Evolutionary conservation across 2,797 vertebrate species (phyloP).

Genomic region (Otolemur crassicaudatus): DNA sequence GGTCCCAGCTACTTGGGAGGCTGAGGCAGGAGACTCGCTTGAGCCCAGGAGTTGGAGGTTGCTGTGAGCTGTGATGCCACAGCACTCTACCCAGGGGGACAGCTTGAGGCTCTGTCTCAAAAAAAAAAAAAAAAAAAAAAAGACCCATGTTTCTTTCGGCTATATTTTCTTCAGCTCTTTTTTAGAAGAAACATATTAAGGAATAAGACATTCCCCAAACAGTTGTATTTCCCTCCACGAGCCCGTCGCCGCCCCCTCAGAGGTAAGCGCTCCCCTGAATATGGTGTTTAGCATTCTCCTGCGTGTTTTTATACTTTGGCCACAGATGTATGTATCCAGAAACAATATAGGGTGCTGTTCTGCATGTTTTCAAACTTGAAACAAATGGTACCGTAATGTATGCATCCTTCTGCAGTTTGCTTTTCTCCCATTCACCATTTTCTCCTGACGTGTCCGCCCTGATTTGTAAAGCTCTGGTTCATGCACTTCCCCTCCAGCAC

Average conservation of each 20-base stretch:
- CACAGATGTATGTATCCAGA: conserved; percentile 61
- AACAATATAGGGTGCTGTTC: conserved; percentile 43
- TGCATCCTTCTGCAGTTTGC: conserved; percentile 33
- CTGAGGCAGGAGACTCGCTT: too few relatives aligned
- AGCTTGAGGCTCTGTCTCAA: too few relatives aligned
- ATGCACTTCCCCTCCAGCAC: not conserved
- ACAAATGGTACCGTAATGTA: conserved; percentile 48
- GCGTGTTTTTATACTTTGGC: not conserved
- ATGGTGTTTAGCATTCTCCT: conserved; percentile 47
- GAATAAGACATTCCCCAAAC: conserved; percentile 38
- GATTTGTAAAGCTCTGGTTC: conserved; percentile 19
- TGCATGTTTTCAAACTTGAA: conserved; percentile 73
- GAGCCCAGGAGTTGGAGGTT: too few relatives aligned
- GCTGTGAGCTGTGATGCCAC: too few relatives aligned
- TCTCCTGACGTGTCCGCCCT: not conserved
- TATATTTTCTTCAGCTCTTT: not conserved
- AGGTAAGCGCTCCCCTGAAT: conserved; percentile 19
- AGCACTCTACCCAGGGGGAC: too few relatives aligned
- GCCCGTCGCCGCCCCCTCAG: conserved; percentile 27
- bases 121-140: not conserved
- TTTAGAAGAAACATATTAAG: conserved; percentile 50
- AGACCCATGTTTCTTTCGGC: conserved; percentile 11
- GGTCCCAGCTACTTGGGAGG: too few relatives aligned
- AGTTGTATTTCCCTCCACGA: not conserved
- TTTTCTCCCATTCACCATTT: not conserved